A percentile compares a stretch with the other conserved stretches of the same genome.
Evolutionary conservation across 2,113 vertebrate genomes (phyloP).

Genomic region (Phaetusa simplex): DNA sequence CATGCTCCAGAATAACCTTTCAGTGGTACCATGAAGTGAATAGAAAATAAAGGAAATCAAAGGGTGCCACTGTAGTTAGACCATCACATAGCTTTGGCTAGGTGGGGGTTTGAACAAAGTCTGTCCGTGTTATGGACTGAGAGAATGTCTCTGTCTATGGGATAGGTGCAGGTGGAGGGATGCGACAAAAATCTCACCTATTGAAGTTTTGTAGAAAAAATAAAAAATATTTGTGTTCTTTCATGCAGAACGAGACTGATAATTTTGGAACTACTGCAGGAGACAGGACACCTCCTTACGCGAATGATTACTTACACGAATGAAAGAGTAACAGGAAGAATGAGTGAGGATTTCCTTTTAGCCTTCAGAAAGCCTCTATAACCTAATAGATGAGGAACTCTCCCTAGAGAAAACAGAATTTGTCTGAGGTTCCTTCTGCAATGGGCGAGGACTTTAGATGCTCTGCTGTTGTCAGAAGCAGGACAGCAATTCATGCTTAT

Average conservation of each 20-base stretch:
- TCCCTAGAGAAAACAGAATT: neutral
- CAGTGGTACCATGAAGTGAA: neutral
- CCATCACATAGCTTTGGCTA: neutral
- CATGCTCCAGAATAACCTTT: neutral
- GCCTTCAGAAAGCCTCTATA: neutral
- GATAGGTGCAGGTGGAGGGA: neutral
- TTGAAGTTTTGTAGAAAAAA: neutral
- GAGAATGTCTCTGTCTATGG: neutral
- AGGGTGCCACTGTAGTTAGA: neutral
- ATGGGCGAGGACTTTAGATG: neutral
- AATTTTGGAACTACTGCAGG: neutral
- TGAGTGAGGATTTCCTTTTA: neutral
- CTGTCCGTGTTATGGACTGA: rapidly evolving
- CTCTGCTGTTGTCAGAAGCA: neutral
- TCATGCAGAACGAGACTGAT: neutral
- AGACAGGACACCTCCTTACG: neutral
- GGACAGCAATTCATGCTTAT: neutral
- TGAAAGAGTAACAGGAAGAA: neutral
- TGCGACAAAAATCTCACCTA: neutral
- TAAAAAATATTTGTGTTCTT: neutral
- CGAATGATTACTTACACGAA: rapidly evolving
- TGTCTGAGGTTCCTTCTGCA: neutral
- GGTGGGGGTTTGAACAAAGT: neutral
- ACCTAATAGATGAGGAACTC: rapidly evolving
- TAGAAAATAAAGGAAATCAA: neutral